Evolutionary conservation across 2,888 invertebrate species (phyloP).

Genomic region (Chymomyza amoena): DNA sequence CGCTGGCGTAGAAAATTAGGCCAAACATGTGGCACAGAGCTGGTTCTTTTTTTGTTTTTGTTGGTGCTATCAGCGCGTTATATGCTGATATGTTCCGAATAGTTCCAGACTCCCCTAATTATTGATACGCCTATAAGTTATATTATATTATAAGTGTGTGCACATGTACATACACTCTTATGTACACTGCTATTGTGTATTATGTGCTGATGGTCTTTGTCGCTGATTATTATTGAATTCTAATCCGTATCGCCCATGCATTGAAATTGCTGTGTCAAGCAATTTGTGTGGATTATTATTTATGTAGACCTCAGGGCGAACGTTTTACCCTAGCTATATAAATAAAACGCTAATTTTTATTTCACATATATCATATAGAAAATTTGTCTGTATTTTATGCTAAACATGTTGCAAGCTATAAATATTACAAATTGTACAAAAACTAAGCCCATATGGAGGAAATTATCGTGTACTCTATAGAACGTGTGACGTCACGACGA

Average conservation of each 20-base stretch:
- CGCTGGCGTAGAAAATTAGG: conserved; percentile 28
- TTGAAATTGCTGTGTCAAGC: neutral
- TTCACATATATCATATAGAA: too few relatives aligned
- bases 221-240: conserved; percentile 54
- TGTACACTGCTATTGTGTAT: neutral
- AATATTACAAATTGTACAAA: neutral
- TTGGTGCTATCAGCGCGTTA: conserved; percentile 31
- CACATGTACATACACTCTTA: neutral
- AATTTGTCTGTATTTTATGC: neutral
- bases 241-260: conserved; percentile 44
- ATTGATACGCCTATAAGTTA: neutral
- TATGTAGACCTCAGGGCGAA: neutral
- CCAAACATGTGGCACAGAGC: conserved; percentile 43
- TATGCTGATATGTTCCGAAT: neutral
- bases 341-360: neutral
- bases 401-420: neutral
- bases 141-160: neutral
- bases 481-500: neutral
- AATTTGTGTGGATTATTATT: neutral
- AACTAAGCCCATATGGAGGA: neutral
- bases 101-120: neutral
- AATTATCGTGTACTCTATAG: neutral
- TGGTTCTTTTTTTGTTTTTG: neutral
- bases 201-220: conserved; percentile 25
- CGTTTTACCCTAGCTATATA: neutral